Evolutionary conservation across 2,888 invertebrate genomes (phyloP).

Genomic region (Drosophila austrosaltans): DNA sequence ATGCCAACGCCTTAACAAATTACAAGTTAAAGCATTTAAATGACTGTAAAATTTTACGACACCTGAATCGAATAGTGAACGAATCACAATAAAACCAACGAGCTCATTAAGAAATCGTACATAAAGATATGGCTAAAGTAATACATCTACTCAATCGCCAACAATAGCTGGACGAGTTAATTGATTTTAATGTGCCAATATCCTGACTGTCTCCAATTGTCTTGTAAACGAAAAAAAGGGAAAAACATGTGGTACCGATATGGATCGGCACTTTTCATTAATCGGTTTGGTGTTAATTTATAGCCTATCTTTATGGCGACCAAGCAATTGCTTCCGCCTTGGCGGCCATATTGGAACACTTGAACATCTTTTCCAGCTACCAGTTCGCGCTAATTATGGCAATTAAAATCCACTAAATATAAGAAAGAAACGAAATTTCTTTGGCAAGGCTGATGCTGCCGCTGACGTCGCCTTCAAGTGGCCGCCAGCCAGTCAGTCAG

Average conservation of each 20-base stretch:
- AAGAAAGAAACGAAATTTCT: constrained; percentile 52
- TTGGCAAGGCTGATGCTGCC: constrained; percentile 19
- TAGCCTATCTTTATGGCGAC: constrained; percentile 66
- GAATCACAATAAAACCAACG: constrained; percentile 28
- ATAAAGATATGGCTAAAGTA: constrained; percentile 17
- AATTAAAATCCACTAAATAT: constrained; percentile 80
- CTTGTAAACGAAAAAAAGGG: constrained; percentile 27
- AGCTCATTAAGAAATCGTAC: constrained; percentile 39
- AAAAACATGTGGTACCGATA: constrained; percentile 67
- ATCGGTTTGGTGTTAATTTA: constrained; percentile 79
- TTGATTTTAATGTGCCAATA: constrained; percentile 75
- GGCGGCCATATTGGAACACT: constrained; percentile 70
- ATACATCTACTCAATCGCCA: constrained; percentile 28
- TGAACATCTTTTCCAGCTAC: constrained; percentile 51
- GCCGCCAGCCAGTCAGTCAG: not conserved
- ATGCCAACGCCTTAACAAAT: constrained; percentile 36
- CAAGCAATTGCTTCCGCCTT: constrained; percentile 72
- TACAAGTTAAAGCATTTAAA: constrained; percentile 45
- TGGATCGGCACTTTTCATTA: constrained; percentile 75
- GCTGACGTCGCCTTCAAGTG: constrained; percentile 13
- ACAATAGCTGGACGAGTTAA: constrained; percentile 60
- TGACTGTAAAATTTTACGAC: constrained; percentile 40
- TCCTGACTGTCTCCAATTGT: constrained; percentile 43
- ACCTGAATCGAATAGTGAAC: constrained; percentile 26
- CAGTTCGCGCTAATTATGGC: constrained; percentile 72